phyloP scores from a whole-genome alignment of 2,888 invertebrate species.

The Synanthedon vespiformis region DNA sequence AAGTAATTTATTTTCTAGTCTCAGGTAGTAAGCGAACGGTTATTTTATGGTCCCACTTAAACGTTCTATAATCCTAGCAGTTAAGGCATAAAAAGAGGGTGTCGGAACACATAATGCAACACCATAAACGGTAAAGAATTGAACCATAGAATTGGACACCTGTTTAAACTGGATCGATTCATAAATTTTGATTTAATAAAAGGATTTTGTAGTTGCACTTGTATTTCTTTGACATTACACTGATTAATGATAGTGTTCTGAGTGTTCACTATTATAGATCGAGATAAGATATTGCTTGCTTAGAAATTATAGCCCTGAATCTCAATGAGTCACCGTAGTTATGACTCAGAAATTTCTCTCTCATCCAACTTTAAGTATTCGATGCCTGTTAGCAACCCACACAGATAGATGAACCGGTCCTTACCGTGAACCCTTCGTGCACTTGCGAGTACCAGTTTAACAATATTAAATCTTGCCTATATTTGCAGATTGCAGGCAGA shows the following conservation, averaged over 20 bases:
- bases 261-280: slow-evolving; percentile 13
- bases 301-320: slow-evolving; percentile 3
- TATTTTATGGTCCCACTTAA: slow-evolving; percentile 65
- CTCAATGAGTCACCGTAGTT: slow-evolving; percentile 43
- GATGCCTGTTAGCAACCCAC: slow-evolving; percentile 2
- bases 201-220: slow-evolving; percentile 15
- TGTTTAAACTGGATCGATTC: slow-evolving; percentile 34
- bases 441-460: background rate
- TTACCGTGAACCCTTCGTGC: background rate
- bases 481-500: too few species aligned
- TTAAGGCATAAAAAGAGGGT: slow-evolving; percentile 56
- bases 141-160: slow-evolving; percentile 41
- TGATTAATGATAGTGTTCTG: slow-evolving; percentile 34
- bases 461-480: too few species aligned
- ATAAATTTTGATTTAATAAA: slow-evolving; percentile 44
- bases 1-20: slow-evolving; percentile 66
- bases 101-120: slow-evolving; percentile 48
- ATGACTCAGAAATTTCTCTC: slow-evolving; percentile 41
- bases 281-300: too few species aligned
- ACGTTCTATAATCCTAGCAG: slow-evolving; percentile 60
- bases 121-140: slow-evolving; percentile 50
- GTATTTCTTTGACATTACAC: slow-evolving; percentile 7
- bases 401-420: slow-evolving; percentile 2
- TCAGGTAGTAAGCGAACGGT: slow-evolving; percentile 56
- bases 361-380: slow-evolving; percentile 18